Evolutionary conservation across 2,888 invertebrate species (phyloP).

Genomic region (Epinotia nisella): DNA sequence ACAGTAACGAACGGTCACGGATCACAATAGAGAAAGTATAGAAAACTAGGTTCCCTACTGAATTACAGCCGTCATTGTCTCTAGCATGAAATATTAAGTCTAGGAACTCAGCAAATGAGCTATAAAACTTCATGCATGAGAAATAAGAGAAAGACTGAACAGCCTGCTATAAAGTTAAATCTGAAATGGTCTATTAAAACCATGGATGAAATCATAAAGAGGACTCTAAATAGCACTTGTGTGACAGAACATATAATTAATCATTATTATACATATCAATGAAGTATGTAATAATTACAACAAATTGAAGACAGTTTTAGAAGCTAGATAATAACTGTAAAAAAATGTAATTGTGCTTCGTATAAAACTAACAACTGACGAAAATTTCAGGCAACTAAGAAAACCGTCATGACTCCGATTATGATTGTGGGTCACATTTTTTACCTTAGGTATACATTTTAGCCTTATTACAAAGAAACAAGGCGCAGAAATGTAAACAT

Average conservation of each 20-base stretch:
- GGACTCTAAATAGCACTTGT: no score
- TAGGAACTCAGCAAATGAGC: constrained; percentile 5
- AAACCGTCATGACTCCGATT: no score
- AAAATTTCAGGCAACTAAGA: no score
- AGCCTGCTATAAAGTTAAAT: neutral
- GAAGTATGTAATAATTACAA: no score
- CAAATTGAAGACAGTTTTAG: no score
- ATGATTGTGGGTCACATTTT: no score
- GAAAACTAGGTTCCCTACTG: constrained; percentile 33
- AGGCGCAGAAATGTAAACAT: neutral
- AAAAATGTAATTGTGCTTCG: no score
- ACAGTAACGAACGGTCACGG: constrained; percentile 52
- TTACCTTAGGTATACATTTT: neutral
- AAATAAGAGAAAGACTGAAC: neutral
- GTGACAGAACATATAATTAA: neutral
- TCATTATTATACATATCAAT: no score
- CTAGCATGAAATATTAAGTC: constrained; percentile 23
- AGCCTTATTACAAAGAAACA: neutral
- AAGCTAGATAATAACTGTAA: no score
- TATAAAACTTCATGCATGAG: neutral
- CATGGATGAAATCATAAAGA: neutral
- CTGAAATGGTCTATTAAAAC: neutral
- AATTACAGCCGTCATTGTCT: constrained; percentile 36
- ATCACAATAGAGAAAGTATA: constrained; percentile 58
- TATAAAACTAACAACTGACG: no score